Conservation (phyloP, 2,797 vertebrate genomes). For the Parotocinclus haroldoi region DNA sequence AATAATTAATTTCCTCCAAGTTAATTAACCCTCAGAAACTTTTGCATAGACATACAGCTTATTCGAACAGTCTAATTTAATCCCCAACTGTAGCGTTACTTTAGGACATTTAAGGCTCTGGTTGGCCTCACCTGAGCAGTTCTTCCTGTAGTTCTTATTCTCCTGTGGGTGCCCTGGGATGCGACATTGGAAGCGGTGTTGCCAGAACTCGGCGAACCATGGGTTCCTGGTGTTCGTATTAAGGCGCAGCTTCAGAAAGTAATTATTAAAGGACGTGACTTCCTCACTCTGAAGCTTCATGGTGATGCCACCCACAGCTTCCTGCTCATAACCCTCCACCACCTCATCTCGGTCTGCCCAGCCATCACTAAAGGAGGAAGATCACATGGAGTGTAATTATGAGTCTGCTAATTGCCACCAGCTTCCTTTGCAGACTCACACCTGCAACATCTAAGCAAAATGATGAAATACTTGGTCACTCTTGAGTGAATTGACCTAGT, state of each 20-base stretch:
- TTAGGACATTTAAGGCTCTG: background rate
- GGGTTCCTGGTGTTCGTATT: constrained; percentile 91
- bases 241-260: constrained; percentile 87
- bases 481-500: constrained; percentile 39
- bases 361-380: constrained; percentile 77
- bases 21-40: background rate
- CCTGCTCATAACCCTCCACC: constrained; percentile 91
- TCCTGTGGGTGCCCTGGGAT: constrained; percentile 88
- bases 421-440: constrained; percentile 18
- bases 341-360: constrained; percentile 99
- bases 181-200: constrained; percentile 94
- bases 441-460: constrained; percentile 4
- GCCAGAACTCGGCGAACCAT: constrained; percentile 98
- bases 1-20: constrained; percentile 7
- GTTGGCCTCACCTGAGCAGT: constrained; percentile 88
- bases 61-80: no score
- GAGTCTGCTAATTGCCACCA: constrained; percentile 22
- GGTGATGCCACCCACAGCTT: constrained; percentile 93
- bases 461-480: constrained; percentile 8
- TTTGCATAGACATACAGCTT: no score
- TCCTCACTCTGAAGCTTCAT: constrained; percentile 93
- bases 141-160: constrained; percentile 85
- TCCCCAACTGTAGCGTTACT: background rate
- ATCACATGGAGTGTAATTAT: constrained; percentile 31
- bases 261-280: constrained; percentile 89